Conservation (phyloP, 1,140 invertebrate genomes). For the Coptotermes formosanus region DNA sequence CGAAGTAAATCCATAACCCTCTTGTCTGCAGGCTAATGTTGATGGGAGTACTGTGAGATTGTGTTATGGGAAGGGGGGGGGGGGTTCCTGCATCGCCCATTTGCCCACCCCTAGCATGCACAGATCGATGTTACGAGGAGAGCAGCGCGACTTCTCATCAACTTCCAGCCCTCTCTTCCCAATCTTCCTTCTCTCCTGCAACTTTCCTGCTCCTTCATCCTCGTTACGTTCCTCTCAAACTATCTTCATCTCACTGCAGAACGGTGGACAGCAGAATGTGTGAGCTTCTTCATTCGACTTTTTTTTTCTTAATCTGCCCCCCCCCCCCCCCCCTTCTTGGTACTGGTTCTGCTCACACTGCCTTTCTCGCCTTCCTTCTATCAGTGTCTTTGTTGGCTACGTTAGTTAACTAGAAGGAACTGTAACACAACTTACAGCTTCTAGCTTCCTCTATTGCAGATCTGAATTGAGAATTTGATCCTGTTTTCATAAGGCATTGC, state of each 20-base stretch:
- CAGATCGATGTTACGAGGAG: conserved; percentile 14
- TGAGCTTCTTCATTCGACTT: background rate
- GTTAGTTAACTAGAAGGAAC: too few species aligned
- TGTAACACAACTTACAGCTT: too few species aligned
- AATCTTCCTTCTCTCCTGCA: background rate
- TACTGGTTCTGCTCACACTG: background rate
- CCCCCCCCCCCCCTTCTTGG: background rate
- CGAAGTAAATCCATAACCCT: background rate
- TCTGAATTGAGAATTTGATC: too few species aligned
- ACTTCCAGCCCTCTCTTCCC: background rate
- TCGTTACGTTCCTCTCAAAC: background rate
- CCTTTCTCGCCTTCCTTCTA: background rate
- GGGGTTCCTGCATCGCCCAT: background rate
- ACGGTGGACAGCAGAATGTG: background rate
- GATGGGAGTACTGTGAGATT: background rate
- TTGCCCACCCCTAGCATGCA: background rate
- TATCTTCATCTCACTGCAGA: background rate
- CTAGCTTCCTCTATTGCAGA: too few species aligned
- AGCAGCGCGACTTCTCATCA: background rate
- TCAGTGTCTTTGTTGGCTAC: too few species aligned
- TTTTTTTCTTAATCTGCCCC: too few species aligned
- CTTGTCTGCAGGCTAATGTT: background rate
- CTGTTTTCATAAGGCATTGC: too few species aligned
- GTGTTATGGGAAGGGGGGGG: background rate
- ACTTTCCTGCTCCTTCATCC: background rate